Evolutionary conservation across 1,140 invertebrate genomes (phyloP).

Genomic region (Trichonephila inaurata): DNA sequence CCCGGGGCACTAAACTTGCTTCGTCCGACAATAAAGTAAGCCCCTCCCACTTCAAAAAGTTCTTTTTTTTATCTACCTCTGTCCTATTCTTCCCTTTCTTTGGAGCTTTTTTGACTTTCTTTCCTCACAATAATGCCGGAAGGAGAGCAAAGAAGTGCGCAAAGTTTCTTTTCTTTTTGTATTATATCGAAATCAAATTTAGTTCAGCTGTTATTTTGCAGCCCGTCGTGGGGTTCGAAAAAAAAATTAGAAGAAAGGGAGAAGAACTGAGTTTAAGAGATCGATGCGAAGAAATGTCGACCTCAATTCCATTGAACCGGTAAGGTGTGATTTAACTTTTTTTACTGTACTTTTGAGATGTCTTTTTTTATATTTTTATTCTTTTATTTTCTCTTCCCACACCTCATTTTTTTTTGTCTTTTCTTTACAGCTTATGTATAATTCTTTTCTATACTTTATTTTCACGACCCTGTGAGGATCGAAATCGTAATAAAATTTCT

Average conservation of each 20-base stretch:
- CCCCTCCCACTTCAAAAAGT: background rate
- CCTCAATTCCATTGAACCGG: constrained; percentile 68
- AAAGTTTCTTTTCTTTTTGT: constrained; percentile 67
- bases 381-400: constrained; percentile 3
- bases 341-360: constrained; percentile 36
- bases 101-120: constrained; percentile 15
- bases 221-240: constrained; percentile 40
- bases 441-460: constrained; percentile 53
- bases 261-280: constrained; percentile 55
- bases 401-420: constrained; percentile 28
- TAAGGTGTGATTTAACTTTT: constrained; percentile 66
- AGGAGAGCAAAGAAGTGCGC: constrained; percentile 53
- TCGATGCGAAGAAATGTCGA: constrained; percentile 60
- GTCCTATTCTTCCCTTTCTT: constrained; percentile 24
- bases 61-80: background rate
- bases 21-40: constrained; percentile 5
- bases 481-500: constrained; percentile 54
- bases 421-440: constrained; percentile 29
- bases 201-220: constrained; percentile 69
- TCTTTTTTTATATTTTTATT: background rate
- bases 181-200: constrained; percentile 70
- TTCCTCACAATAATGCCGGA: constrained; percentile 58
- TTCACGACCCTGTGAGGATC: constrained; percentile 19
- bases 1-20: constrained; percentile 20
- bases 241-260: background rate